Conservation (phyloP, 2,113 vertebrate genomes). For the Isurus oxyrinchus region DNA sequence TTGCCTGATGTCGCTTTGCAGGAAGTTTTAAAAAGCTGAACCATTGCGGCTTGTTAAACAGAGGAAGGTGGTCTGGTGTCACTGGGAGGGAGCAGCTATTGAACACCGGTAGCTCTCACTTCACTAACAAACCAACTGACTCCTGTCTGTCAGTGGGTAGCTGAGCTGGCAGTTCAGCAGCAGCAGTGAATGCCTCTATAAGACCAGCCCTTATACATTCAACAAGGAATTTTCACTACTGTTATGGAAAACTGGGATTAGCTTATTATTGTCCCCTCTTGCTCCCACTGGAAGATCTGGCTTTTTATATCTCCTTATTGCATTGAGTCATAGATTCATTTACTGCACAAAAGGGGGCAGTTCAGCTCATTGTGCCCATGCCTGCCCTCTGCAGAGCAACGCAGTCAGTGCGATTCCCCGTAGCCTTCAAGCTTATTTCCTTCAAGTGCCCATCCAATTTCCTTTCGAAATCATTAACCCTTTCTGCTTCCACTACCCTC, state of each 20-base stretch:
- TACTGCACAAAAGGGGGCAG: too few relatives aligned
- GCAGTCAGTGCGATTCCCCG: too few relatives aligned
- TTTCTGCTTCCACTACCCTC: too few relatives aligned
- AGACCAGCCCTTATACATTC: neutral
- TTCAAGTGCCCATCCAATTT: too few relatives aligned
- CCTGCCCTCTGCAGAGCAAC: too few relatives aligned
- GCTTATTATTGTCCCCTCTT: neutral
- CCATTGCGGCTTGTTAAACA: neutral
- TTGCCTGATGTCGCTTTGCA: neutral
- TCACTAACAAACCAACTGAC: neutral
- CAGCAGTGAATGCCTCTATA: neutral
- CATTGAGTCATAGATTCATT: too few relatives aligned
- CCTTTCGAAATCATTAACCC: too few relatives aligned
- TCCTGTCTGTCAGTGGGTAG: too few relatives aligned
- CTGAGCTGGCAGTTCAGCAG: neutral
- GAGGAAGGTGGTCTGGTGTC: neutral
- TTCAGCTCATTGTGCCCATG: too few relatives aligned
- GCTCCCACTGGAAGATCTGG: neutral
- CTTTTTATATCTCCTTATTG: neutral
- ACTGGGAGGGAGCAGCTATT: neutral
- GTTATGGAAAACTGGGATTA: neutral
- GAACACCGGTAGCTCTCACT: neutral
- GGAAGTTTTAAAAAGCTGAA: neutral
- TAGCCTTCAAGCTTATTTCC: too few relatives aligned
- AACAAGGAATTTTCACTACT: neutral